Evolutionary conservation across 1,140 invertebrate species (phyloP).

Genomic region (Drosophila neocordata): DNA sequence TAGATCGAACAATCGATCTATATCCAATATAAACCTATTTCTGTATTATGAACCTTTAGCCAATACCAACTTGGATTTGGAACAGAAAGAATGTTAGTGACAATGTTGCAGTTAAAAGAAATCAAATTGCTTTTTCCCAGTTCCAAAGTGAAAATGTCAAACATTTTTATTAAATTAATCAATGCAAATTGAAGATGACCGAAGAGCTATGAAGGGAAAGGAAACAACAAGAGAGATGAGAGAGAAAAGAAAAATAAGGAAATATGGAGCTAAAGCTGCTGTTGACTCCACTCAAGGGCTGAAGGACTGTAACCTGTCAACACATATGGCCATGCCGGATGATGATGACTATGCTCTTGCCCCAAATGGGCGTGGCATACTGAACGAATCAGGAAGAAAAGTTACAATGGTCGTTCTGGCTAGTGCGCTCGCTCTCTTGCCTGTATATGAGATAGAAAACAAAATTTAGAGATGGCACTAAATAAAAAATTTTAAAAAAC

Average conservation of each 20-base stretch:
- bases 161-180: constrained; percentile 47
- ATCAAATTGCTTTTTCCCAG: constrained; percentile 17
- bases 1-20: too few species aligned
- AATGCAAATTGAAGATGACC: constrained; percentile 49
- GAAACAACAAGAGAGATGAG: not conserved
- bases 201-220: constrained; percentile 1
- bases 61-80: not conserved
- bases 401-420: constrained; percentile 16
- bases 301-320: constrained; percentile 27
- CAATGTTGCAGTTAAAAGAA: constrained; percentile 7
- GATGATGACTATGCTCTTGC: constrained; percentile 10
- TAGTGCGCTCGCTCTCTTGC: constrained; percentile 1
- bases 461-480: constrained; percentile 2
- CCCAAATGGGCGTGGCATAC: not conserved
- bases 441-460: constrained; percentile 7
- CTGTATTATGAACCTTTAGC: not conserved
- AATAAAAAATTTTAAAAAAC: too few species aligned
- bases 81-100: not conserved
- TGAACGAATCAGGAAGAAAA: constrained; percentile 8
- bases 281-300: constrained; percentile 1
- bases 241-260: too few species aligned
- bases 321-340: constrained; percentile 16
- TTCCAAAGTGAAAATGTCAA: constrained; percentile 9
- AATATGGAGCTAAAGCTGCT: constrained; percentile 5
- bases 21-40: too few species aligned